phyloP scores from a whole-genome alignment of 2,113 vertebrate genomes.

The Sminthopsis crassicaudata region DNA sequence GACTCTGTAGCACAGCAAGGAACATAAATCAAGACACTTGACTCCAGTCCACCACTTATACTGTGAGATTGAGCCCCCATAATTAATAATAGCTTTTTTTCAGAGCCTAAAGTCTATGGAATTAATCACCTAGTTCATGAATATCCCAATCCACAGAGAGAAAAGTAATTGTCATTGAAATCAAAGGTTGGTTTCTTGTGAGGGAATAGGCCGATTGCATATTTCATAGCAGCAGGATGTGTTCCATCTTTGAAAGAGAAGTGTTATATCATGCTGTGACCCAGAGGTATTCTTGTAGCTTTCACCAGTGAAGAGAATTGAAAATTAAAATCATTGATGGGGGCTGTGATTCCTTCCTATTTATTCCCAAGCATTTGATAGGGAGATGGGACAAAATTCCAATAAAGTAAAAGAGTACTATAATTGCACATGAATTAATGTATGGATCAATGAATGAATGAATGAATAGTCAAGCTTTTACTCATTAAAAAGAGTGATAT shows the following conservation, averaged over 20 bases:
- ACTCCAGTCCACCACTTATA: background rate
- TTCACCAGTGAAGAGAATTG: constrained; percentile 7
- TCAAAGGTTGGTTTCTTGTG: background rate
- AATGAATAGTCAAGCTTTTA: background rate
- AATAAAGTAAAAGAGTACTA: background rate
- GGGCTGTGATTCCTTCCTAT: background rate
- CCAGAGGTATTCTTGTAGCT: background rate
- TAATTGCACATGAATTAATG: background rate
- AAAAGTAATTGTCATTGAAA: background rate
- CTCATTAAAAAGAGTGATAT: background rate
- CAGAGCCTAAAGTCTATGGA: constrained; percentile 26
- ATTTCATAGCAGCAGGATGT: background rate
- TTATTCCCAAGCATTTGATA: constrained; percentile 33
- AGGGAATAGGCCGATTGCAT: background rate
- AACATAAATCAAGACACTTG: constrained; percentile 12
- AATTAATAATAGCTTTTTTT: constrained; percentile 14
- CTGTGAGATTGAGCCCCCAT: background rate
- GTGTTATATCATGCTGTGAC: background rate
- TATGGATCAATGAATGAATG: background rate
- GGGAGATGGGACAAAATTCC: background rate
- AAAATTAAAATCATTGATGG: background rate
- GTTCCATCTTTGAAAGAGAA: background rate
- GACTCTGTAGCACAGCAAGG: background rate
- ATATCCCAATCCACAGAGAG: background rate
- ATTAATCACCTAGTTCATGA: background rate